Conservation (phyloP, 2,113 vertebrate species). For the Jacana jacana region DNA sequence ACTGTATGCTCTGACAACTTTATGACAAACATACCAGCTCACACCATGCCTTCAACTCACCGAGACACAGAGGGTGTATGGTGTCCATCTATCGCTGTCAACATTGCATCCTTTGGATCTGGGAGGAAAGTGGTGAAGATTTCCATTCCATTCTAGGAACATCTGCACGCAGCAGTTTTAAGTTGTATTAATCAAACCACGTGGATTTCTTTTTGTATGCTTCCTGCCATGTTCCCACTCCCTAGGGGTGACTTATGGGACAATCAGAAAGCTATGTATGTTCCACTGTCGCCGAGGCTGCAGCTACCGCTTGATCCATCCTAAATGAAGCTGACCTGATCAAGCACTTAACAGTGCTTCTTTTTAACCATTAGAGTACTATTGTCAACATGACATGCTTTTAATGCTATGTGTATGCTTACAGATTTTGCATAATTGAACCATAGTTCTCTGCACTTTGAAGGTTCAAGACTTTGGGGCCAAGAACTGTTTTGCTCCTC, state of each 20-base stretch:
- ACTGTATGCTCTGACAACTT: background rate
- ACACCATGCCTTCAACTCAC: background rate
- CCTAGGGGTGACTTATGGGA: background rate
- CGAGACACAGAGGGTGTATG: background rate
- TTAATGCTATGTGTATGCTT: background rate
- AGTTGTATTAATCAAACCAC: background rate
- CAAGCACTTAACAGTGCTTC: background rate
- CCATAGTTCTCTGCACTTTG: background rate
- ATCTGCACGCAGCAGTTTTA: background rate
- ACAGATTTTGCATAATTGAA: background rate
- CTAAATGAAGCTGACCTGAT: background rate
- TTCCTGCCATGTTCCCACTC: background rate
- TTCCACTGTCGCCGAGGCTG: background rate
- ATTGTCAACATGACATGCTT: background rate
- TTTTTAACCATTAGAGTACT: background rate
- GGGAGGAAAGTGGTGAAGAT: slow-evolving; percentile 73
- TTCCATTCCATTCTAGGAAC: slow-evolving; percentile 67
- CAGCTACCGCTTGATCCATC: background rate
- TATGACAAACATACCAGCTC: slow-evolving; percentile 16
- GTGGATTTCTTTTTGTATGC: background rate
- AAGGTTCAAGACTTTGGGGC: background rate
- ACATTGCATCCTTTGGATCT: slow-evolving; percentile 60
- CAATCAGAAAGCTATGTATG: background rate
- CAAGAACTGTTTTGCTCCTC: background rate
- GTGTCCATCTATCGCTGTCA: slow-evolving; percentile 56